A percentile compares a stretch with the other conserved stretches of the same genome.
Conservation (phyloP, 2,888 invertebrate species). For the Pyrgus malvae region DNA sequence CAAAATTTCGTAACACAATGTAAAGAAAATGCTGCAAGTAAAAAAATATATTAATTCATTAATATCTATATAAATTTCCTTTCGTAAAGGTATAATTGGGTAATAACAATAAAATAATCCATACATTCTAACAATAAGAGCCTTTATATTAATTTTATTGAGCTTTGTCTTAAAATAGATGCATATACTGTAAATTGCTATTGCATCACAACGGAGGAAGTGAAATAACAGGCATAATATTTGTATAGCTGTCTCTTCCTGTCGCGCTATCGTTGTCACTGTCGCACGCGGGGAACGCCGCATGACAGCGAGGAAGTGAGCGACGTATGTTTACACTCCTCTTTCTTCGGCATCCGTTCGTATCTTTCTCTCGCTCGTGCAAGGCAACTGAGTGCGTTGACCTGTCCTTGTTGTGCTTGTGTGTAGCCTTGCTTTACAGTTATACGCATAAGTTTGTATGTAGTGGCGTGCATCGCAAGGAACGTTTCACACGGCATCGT, state of each 20-base stretch:
- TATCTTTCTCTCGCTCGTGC: slow-evolving; percentile 63
- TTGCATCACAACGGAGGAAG: slow-evolving; percentile 81
- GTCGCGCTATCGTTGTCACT: slow-evolving; percentile 59
- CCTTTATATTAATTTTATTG: slow-evolving; percentile 52
- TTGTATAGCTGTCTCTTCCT: slow-evolving; percentile 70
- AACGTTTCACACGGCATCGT: slow-evolving; percentile 56
- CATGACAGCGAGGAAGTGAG: slow-evolving; percentile 52
- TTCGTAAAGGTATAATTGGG: background rate
- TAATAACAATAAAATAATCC: background rate
- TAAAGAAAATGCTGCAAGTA: no score
- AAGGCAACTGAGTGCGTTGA: slow-evolving; percentile 81
- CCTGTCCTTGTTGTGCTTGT: slow-evolving; percentile 78
- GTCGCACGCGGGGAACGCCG: slow-evolving; percentile 57
- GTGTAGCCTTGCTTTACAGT: slow-evolving; percentile 81
- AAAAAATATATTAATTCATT: no score
- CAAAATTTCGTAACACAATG: background rate
- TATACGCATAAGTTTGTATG: slow-evolving; percentile 63
- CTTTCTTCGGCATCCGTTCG: slow-evolving; percentile 42
- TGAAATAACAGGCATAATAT: slow-evolving; percentile 81
- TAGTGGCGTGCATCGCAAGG: slow-evolving; percentile 70
- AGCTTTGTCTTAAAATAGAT: slow-evolving; percentile 75
- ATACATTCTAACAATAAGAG: slow-evolving; percentile 37
- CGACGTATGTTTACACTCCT: slow-evolving; percentile 47
- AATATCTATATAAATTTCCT: background rate
- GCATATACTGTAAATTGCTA: slow-evolving; percentile 65